These are phyloP conservation scores for Junonia oenone DNA, from an alignment of 2,888 invertebrate genomes.

Conservation along the genomic window DNA sequence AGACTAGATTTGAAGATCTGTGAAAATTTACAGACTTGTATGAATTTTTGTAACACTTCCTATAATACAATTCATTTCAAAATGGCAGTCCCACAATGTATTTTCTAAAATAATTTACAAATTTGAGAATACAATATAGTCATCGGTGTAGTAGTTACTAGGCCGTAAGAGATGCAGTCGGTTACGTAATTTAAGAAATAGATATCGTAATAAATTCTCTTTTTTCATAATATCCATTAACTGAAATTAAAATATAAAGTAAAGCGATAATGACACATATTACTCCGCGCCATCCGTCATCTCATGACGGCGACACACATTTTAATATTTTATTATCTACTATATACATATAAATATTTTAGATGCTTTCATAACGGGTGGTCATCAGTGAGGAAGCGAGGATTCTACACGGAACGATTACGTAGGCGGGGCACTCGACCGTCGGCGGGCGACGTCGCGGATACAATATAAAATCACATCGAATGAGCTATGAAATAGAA, in stretches of 20 bases:
- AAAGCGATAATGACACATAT: conserved; percentile 21
- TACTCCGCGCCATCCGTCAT: conserved; percentile 22
- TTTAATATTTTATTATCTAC: conserved; percentile 22
- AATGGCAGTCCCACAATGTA: conserved; percentile 50
- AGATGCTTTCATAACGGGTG: conserved; percentile 8
- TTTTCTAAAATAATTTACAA: conserved; percentile 28
- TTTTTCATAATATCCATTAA: conserved; percentile 2
- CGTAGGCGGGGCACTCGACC: neutral
- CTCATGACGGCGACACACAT: conserved; percentile 22
- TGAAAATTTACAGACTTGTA: conserved; percentile 48
- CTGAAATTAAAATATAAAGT: conserved; percentile 20
- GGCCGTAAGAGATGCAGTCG: conserved; percentile 29
- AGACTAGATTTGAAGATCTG: conserved; percentile 67
- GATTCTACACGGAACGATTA: neutral
- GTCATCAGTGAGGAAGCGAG: conserved; percentile 13
- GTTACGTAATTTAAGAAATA: conserved; percentile 7
- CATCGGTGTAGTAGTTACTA: conserved; percentile 16
- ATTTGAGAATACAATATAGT: conserved; percentile 1
- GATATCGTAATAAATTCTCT: conserved; percentile 15
- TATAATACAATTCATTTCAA: conserved; percentile 44
- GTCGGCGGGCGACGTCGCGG: conserved; percentile 1
- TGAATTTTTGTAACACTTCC: conserved; percentile 41
- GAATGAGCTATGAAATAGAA: conserved; percentile 11
- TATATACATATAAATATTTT: conserved; percentile 31
- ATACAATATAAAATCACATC: conserved; percentile 4